phyloP scores from a whole-genome alignment of 2,888 invertebrate species.

The Myathropa florea region DNA sequence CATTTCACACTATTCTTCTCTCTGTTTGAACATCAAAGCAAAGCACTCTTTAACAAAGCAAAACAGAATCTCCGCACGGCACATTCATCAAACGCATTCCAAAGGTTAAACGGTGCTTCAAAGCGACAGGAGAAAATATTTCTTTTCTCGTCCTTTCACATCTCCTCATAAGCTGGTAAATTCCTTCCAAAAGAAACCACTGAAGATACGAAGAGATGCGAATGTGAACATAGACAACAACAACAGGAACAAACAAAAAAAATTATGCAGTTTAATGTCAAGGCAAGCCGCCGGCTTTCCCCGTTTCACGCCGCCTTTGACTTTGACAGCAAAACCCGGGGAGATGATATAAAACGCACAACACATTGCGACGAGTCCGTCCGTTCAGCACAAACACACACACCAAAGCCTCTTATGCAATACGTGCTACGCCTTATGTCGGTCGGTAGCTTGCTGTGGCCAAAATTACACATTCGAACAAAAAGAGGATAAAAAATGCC shows the following conservation, averaged over 20 bases:
- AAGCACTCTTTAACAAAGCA: neutral
- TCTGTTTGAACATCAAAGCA: neutral
- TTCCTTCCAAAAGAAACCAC: constrained; percentile 3
- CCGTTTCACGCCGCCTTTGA: constrained; percentile 18
- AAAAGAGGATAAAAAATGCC: neutral
- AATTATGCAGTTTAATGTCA: constrained; percentile 43
- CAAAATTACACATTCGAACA: constrained; percentile 43
- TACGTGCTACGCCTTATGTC: constrained; percentile 29
- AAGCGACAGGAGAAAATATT: neutral
- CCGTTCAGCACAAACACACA: neutral
- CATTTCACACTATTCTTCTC: no score
- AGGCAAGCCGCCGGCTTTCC: constrained; percentile 22
- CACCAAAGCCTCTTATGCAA: constrained; percentile 43
- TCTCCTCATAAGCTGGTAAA: no score
- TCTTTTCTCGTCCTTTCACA: neutral
- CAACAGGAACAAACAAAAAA: neutral
- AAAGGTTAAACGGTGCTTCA: constrained; percentile 24
- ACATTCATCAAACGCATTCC: constrained; percentile 26
- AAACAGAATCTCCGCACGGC: constrained; percentile 19
- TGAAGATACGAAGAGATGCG: neutral
- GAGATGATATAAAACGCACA: constrained; percentile 47
- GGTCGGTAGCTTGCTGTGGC: constrained; percentile 42
- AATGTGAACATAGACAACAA: neutral
- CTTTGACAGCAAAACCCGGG: constrained; percentile 10
- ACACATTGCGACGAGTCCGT: constrained; percentile 22